Conservation (phyloP, 2,113 vertebrate species). For the Tyrannus savana region DNA sequence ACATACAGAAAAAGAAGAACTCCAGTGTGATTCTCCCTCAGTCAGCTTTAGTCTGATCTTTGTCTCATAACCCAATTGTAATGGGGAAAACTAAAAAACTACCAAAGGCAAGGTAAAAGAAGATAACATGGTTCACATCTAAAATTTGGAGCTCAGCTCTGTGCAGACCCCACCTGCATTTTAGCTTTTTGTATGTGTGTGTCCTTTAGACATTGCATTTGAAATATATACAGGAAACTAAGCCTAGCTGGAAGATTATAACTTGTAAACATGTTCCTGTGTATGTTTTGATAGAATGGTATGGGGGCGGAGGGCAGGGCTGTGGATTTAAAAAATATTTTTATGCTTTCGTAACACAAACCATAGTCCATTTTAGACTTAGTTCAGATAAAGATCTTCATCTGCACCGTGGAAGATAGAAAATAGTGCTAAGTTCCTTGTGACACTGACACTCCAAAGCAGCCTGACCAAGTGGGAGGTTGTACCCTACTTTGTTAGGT, state of each 20-base stretch:
- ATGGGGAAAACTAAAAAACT: not conserved
- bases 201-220: not conserved
- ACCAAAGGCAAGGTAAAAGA: not conserved
- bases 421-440: not conserved
- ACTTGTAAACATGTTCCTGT: not conserved
- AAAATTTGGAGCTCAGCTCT: not conserved
- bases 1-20: not conserved
- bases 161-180: not conserved
- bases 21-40: not conserved
- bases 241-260: not conserved
- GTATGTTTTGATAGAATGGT: not conserved
- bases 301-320: not conserved
- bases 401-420: not conserved
- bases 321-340: slow-evolving; percentile 1
- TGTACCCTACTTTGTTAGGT: not conserved
- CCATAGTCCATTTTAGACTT: not conserved
- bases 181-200: not conserved
- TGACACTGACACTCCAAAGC: not conserved
- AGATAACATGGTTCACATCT: not conserved
- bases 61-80: not conserved
- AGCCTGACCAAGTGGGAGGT: not conserved
- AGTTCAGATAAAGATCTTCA: not conserved
- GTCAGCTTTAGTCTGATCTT: not conserved
- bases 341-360: not conserved
- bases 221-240: slow-evolving; percentile 35